Conservation (phyloP, 2,113 vertebrate genomes). For the Thamnophis sirtalis region DNA sequence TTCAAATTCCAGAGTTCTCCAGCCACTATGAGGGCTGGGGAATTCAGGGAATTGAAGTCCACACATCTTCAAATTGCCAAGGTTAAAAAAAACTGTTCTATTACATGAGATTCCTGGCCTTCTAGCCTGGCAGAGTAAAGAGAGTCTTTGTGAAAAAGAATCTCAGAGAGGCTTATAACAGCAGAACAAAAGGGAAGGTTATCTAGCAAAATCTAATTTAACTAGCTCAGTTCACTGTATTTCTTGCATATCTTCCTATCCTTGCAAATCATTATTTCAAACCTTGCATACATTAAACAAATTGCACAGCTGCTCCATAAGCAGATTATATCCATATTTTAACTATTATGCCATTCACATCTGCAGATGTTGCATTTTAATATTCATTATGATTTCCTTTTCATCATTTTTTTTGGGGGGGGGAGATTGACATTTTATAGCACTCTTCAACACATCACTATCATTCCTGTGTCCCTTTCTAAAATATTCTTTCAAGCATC, state of each 20-base stretch:
- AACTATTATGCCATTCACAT: background rate
- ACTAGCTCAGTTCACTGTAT: background rate
- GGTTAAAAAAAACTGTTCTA: background rate
- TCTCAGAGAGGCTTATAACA: background rate
- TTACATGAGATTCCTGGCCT: background rate
- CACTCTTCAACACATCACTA: background rate
- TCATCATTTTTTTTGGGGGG: background rate
- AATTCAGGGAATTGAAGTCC: background rate
- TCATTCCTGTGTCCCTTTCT: background rate
- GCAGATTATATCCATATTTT: background rate
- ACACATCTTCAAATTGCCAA: background rate
- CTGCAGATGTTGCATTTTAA: background rate
- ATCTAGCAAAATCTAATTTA: background rate
- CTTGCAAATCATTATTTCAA: background rate
- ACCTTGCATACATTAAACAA: background rate
- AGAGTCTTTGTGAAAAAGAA: background rate
- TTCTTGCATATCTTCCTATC: background rate
- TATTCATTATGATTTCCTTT: background rate
- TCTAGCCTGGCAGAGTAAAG: background rate
- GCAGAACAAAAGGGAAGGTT: background rate
- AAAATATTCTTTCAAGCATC: background rate
- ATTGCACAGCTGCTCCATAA: background rate
- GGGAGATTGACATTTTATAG: background rate
- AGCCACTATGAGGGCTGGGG: background rate
- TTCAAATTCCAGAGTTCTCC: background rate